Percentiles rank a stretch among this genome's conserved stretches.
phyloP scores from a whole-genome alignment of 2,797 vertebrate species.

The Rhabdophis nuchalis region DNA sequence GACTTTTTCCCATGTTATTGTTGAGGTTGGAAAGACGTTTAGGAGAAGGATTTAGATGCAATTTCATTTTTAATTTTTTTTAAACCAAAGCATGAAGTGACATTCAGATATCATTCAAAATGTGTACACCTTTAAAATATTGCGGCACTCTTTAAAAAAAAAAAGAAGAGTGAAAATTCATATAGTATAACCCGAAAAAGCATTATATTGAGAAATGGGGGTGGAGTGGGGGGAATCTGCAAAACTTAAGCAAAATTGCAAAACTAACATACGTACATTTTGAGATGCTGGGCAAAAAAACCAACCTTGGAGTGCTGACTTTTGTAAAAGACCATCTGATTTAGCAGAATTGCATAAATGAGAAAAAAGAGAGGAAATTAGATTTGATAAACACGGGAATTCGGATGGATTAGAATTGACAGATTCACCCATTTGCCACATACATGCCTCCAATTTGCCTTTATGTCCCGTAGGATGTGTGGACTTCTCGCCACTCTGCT shows the following conservation, averaged over 20 bases:
- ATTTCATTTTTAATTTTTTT: neutral
- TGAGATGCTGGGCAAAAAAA: neutral
- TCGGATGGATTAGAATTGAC: neutral
- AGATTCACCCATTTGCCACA: neutral
- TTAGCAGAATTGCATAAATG: neutral
- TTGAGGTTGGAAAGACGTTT: neutral
- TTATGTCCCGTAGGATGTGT: conserved; percentile 17
- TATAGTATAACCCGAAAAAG: neutral
- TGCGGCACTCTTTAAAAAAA: neutral
- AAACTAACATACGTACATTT: neutral
- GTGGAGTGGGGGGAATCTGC: neutral
- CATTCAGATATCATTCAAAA: neutral
- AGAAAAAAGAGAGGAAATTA: neutral
- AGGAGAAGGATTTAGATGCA: neutral
- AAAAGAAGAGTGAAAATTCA: neutral
- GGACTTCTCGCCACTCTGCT: conserved; percentile 1
- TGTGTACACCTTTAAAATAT: neutral
- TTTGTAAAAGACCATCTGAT: neutral
- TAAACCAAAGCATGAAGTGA: neutral
- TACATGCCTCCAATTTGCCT: neutral
- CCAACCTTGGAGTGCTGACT: neutral
- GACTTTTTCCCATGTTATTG: neutral
- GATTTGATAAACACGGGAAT: neutral
- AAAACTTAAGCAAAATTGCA: neutral
- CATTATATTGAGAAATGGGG: neutral